Percentiles rank a stretch among this genome's conserved stretches.
These are phyloP conservation scores for Luperina nickerlii DNA, from an alignment of 2,888 invertebrate species.

Conservation along the genomic window DNA sequence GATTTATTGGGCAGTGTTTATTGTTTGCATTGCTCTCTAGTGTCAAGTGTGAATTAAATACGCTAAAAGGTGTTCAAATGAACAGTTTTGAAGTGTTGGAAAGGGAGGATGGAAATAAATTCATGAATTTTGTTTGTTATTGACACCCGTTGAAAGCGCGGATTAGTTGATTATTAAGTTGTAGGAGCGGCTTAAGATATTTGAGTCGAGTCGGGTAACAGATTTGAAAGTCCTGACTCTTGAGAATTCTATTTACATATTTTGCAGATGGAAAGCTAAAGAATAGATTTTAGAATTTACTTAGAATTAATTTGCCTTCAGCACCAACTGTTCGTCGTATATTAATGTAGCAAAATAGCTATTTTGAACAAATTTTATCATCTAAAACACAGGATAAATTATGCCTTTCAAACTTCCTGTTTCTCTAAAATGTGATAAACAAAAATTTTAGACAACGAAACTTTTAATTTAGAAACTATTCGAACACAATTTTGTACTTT, in stretches of 20 bases:
- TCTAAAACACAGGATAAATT: slow-evolving; percentile 22
- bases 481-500: slow-evolving; percentile 38
- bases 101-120: slow-evolving; percentile 53
- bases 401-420: slow-evolving; percentile 20
- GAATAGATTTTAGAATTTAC: slow-evolving; percentile 42
- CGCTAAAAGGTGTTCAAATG: slow-evolving; percentile 57
- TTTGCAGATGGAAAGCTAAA: slow-evolving; percentile 26
- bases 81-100: slow-evolving; percentile 41
- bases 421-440: slow-evolving; percentile 3
- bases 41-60: slow-evolving; percentile 62
- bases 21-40: slow-evolving; percentile 63
- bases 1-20: slow-evolving; percentile 29
- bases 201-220: slow-evolving; percentile 29
- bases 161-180: slow-evolving; percentile 58
- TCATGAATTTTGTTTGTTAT: slow-evolving; percentile 63
- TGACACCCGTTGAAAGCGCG: slow-evolving; percentile 39
- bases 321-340: slow-evolving; percentile 16
- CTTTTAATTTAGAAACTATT: slow-evolving; percentile 56
- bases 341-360: slow-evolving; percentile 25
- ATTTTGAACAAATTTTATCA: slow-evolving; percentile 18
- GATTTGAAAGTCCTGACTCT: slow-evolving; percentile 39
- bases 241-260: slow-evolving; percentile 54
- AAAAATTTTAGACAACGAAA: slow-evolving; percentile 1
- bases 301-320: slow-evolving; percentile 24
- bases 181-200: slow-evolving; percentile 31